phyloP scores from a whole-genome alignment of 2,113 vertebrate genomes.

The Strix aluco region DNA sequence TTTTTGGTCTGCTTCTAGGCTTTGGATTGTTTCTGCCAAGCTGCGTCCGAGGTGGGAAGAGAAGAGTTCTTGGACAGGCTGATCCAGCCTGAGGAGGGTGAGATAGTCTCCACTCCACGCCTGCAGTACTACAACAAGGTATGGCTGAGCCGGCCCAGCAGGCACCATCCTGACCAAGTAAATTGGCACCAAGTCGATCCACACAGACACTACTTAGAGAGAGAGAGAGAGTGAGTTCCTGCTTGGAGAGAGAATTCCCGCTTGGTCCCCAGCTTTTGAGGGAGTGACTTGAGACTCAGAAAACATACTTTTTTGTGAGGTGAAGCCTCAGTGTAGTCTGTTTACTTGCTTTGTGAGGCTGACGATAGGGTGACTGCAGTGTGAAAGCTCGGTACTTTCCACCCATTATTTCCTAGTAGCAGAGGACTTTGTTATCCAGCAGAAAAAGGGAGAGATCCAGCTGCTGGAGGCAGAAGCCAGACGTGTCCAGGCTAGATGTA shows the following conservation, averaged over 20 bases:
- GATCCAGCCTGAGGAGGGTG: conserved; percentile 82
- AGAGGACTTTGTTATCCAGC: background rate
- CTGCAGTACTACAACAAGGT: conserved; percentile 96
- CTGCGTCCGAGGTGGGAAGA: conserved; percentile 88
- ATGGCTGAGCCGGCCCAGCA: fast-evolving
- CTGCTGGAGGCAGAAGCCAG: background rate
- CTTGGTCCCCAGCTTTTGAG: fast-evolving
- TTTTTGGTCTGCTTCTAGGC: conserved; percentile 77
- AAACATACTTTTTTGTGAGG: background rate
- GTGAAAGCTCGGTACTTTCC: conserved; percentile 14
- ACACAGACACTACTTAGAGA: fast-evolving
- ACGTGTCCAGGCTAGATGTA: background rate
- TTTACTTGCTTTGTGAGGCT: background rate
- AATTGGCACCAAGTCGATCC: background rate
- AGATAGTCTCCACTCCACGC: conserved; percentile 71
- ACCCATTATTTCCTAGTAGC: background rate
- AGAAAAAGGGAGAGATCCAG: background rate
- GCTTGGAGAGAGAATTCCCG: background rate
- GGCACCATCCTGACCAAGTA: fast-evolving
- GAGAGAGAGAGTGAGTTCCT: background rate
- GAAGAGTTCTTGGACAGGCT: conserved; percentile 92
- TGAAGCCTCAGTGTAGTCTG: background rate
- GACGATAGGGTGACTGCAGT: background rate
- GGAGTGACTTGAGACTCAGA: background rate
- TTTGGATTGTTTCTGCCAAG: conserved; percentile 90